Percentiles rank a stretch among this genome's conserved stretches.
Conservation (phyloP, 2,797 vertebrate species). For the Sebastes goodei region DNA sequence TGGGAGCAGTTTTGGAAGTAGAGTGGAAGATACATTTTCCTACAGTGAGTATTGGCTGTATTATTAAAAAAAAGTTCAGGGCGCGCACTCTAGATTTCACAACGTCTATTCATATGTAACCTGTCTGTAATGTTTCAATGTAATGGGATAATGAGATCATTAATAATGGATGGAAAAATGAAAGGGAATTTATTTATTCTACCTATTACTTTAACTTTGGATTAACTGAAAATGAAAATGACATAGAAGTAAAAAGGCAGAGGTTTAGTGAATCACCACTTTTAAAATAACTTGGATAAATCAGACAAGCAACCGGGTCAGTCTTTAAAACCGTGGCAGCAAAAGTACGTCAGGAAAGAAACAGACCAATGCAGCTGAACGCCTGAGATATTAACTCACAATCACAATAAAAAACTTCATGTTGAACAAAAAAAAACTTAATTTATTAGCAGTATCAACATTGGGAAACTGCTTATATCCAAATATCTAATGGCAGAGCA, state of each 20-base stretch:
- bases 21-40: conserved; percentile 23
- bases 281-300: not conserved
- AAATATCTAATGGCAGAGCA: conserved; percentile 13
- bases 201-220: not conserved
- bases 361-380: not conserved
- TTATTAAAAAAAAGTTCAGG: not conserved
- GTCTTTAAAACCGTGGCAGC: not conserved
- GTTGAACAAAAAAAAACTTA: not conserved
- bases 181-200: not conserved
- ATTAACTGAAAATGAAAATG: not conserved
- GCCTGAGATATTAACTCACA: not conserved
- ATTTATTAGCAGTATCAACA: not conserved
- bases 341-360: not conserved
- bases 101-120: not conserved
- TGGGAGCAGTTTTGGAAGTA: conserved; percentile 25
- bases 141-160: not conserved
- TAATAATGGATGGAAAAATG: not conserved
- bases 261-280: not conserved
- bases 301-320: not conserved
- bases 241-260: not conserved
- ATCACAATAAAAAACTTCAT: not conserved
- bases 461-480: not conserved
- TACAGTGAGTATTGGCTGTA: not conserved
- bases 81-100: not conserved
- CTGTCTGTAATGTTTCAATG: not conserved